Evolutionary conservation across 1,140 invertebrate species (phyloP), one percentile per base, ranked within the genome.

Genomic region (Sinonovacula constricta): DNA sequence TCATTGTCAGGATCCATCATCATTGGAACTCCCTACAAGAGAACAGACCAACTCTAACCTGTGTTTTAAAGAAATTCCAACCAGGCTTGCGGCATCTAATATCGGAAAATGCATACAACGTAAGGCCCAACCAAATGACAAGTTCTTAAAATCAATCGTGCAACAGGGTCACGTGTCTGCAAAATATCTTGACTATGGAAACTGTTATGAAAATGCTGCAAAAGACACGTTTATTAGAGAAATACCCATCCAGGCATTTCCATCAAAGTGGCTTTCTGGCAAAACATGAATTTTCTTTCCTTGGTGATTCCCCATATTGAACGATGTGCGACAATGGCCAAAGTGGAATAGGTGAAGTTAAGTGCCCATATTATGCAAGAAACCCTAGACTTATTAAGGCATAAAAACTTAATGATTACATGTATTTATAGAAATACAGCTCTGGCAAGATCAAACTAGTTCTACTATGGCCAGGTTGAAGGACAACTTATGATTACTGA

Each of bases 241-340:
- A 31, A 72, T 45, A 45, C 39, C 39, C 70, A 51, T 22, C 34
- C 10, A 65, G 53, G 15, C 77, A 82, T 57, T n/a, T 82, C 1
- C 81, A 80, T 57, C 69, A 76, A 7, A 76, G 71, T 77, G 78
- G 70, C 2, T 63, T 82, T 10, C 49, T 82, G 12, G 62, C 80
- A 7, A 77, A 76, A 31, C 59, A 69, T 3, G 18, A 15, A 24
- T 82, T 80, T 54, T 66, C 71, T 39, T 82, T 80, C 60, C 10
- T 80, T 45, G 71, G 53, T 54, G 71, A 71, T 14, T 45, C 77
- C 34, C 71, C 81, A 22, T 70, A 82, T 76, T 70, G 77, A 2
- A 75, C 70, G 45, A 45, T 80, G 22, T 82, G 76, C 63, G 57
- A 69, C 33, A 45, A 45, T 45, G 39, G 39, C 39, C 39, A 45